A percentile compares a stretch with the other conserved stretches of the same genome.
Conservation (phyloP, 1,140 invertebrate species). For the Drosophila pruinosa region DNA sequence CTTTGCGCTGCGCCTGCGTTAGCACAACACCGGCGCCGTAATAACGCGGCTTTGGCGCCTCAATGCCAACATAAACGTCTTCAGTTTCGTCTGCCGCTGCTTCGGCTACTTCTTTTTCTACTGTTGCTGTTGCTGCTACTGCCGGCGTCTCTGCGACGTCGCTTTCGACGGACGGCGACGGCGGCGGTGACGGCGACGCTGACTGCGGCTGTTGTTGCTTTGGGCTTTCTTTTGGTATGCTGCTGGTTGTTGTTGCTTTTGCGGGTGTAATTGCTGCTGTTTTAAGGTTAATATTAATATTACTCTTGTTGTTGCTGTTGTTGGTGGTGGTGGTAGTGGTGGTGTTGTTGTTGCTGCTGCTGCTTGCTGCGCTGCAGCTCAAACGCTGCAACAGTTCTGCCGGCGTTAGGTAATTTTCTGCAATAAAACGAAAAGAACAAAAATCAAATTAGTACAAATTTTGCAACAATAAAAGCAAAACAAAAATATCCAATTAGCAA, state of each 20-base stretch:
- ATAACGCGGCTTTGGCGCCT: slow-evolving; percentile 85
- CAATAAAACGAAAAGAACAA: slow-evolving; percentile 10
- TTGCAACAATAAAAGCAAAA: neutral
- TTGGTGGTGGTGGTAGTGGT: slow-evolving; percentile 30
- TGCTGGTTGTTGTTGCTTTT: slow-evolving; percentile 41
- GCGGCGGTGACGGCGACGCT: slow-evolving; percentile 2
- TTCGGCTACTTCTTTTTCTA: neutral
- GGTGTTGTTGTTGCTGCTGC: slow-evolving; percentile 38
- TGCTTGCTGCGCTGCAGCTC: slow-evolving; percentile 29
- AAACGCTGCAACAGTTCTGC: slow-evolving; percentile 66
- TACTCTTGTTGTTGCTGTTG: slow-evolving; percentile 9
- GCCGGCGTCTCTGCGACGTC: slow-evolving; percentile 26
- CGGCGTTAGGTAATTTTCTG: slow-evolving; percentile 59
- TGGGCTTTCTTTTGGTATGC: slow-evolving; percentile 66
- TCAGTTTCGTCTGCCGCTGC: slow-evolving; percentile 24
- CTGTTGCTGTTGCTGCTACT: neutral
- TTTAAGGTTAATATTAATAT: slow-evolving; percentile 11
- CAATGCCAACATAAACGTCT: slow-evolving; percentile 57
- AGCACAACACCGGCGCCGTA: slow-evolving; percentile 87
- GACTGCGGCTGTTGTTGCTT: slow-evolving; percentile 3
- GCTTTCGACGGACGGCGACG: neutral
- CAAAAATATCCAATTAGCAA: neutral
- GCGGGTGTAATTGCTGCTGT: slow-evolving; percentile 35
- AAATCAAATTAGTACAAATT: neutral
- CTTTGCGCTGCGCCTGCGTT: slow-evolving; percentile 90